Conservation (phyloP, 2,888 invertebrate genomes). For the Apodemia duryi region DNA sequence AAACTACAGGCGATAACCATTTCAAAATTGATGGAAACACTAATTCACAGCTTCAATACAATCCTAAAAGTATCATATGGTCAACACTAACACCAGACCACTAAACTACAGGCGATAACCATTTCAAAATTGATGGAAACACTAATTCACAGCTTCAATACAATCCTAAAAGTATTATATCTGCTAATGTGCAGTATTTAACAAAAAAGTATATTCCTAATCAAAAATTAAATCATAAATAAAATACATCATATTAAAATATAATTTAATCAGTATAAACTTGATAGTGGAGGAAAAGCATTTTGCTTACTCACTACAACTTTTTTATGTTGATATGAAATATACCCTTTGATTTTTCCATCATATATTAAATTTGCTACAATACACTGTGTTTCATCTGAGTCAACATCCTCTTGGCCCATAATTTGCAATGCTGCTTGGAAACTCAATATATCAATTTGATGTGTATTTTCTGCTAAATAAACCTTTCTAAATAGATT, state of each 20-base stretch:
- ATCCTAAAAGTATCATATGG: too few relatives aligned
- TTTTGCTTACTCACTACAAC: slow-evolving; percentile 98
- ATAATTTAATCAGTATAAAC: slow-evolving; percentile 57
- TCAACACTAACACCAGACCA: too few relatives aligned
- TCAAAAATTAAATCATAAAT: too few relatives aligned
- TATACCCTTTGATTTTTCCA: slow-evolving; percentile 98
- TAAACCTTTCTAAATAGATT: slow-evolving; percentile 97
- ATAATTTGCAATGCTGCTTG: slow-evolving; percentile 89
- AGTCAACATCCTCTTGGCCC: slow-evolving; percentile 91
- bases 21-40: too few relatives aligned
- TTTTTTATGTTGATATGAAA: slow-evolving; percentile 97
- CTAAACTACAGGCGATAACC: too few relatives aligned
- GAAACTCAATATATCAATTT: slow-evolving; percentile 92
- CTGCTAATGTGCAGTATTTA: too few relatives aligned
- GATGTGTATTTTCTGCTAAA: slow-evolving; percentile 87
- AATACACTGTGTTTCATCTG: slow-evolving; percentile 97
- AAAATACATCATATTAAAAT: neutral
- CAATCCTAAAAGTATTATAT: too few relatives aligned
- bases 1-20: too few relatives aligned
- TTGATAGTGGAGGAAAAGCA: slow-evolving; percentile 92
- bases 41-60: too few relatives aligned
- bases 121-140: too few relatives aligned
- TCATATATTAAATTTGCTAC: slow-evolving; percentile 97
- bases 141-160: too few relatives aligned
- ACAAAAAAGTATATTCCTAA: too few relatives aligned